A percentile compares a stretch with the other conserved stretches of the same genome.
Evolutionary conservation across 2,113 vertebrate genomes (phyloP).

Genomic region (Pterocles burchelli): DNA sequence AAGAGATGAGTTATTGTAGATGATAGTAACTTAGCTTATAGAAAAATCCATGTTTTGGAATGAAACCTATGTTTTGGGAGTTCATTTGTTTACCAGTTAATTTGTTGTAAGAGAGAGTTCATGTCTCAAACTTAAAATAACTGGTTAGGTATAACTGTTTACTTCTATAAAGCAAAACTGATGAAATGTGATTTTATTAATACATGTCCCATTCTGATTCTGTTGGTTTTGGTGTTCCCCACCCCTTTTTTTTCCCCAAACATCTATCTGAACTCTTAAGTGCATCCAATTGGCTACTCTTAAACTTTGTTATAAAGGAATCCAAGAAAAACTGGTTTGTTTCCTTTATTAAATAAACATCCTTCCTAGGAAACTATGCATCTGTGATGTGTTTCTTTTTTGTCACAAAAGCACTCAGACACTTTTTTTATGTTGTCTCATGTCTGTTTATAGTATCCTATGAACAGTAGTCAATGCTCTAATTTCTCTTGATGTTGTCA

Average conservation of each 20-base stretch:
- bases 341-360: constrained; percentile 29
- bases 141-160: neutral
- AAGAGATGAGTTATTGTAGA: neutral
- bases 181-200: neutral
- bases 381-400: neutral
- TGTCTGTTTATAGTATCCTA: neutral
- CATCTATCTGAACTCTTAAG: neutral
- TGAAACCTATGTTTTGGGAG: neutral
- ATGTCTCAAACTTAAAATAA: neutral
- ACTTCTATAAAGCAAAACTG: neutral
- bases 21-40: neutral
- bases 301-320: neutral
- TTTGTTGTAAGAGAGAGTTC: neutral
- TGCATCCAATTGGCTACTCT: neutral
- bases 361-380: neutral
- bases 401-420: neutral
- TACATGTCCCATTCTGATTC: neutral
- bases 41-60: neutral
- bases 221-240: too few relatives aligned
- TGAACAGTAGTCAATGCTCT: neutral
- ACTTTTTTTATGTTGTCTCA: neutral
- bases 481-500: neutral
- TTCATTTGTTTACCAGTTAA: neutral
- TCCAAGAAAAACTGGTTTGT: constrained; percentile 6
- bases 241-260: too few relatives aligned